Evolutionary conservation across 2,797 vertebrate genomes (phyloP), one percentile per base, ranked within the genome.

Genomic region (Pipistrellus pipistrellus): DNA sequence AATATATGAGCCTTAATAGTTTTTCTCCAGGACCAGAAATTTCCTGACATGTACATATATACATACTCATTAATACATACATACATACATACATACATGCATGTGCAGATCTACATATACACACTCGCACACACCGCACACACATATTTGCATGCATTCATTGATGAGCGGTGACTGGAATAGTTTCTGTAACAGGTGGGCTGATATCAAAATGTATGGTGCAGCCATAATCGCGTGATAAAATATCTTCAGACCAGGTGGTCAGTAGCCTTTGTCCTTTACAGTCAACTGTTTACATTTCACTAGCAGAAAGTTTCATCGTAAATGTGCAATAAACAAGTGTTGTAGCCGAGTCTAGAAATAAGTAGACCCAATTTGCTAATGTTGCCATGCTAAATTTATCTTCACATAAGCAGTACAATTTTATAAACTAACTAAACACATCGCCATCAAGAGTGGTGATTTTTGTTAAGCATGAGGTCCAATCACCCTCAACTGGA

Each of bases 381-480:
- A 30, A 87, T 44, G 18, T 12, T 81, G 18, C 5, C 27, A 30
- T 38, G 23, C 25, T 83, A 76, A 55, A 92, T 76, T 66, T 68
- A 55, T 64, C 71, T 81, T 90, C 53, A 88, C 53, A 5, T 59
- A 15, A 92, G 17, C 72, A 81, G 23, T 1, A 77, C n/a, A 59
- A 6, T 68, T 88, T 72, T 85, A 35, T 53, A 82, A 86, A 64
- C 38, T 75, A 57, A 41, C 38, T 44, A 46, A 77, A 18, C 46
- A 90, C 77, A 30, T 68, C 25, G 17, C 4, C n/a, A 41, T 53
- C 55, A 21, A 78, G 81, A 68, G 25, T 83, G 32, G 30, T 27
- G 14, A 80, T 53, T 64, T 91, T 93, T 89, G 38, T 89, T 69
- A 89, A 44, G n/a, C 48, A 46, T 57, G 64, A 86, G 11, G 12